These are phyloP conservation scores for Pseudorectes ferrugineus DNA, from an alignment of 2,113 vertebrate species.

Conservation along the genomic window DNA sequence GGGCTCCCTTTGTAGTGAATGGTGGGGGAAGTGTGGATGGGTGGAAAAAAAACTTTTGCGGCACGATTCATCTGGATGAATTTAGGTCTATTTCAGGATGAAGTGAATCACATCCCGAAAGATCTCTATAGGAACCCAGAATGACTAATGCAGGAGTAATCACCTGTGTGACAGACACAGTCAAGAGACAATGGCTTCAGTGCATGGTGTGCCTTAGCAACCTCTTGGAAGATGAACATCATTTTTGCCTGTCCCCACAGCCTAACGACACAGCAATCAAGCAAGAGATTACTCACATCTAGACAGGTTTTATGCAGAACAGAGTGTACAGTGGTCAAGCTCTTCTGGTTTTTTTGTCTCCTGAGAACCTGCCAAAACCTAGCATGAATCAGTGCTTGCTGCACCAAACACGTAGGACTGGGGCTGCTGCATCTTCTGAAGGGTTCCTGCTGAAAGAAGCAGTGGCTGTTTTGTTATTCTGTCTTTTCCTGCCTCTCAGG, in stretches of 20 bases:
- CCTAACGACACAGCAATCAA: background rate
- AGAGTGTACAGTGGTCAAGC: background rate
- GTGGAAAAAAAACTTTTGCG: background rate
- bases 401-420: accelerated
- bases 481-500: background rate
- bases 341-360: background rate
- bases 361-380: background rate
- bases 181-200: background rate
- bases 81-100: background rate
- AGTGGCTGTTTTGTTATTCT: background rate
- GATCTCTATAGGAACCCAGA: background rate
- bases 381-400: background rate
- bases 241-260: background rate
- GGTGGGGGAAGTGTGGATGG: accelerated
- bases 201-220: accelerated
- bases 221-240: background rate
- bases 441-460: background rate
- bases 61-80: background rate
- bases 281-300: background rate
- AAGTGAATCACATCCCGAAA: background rate
- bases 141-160: background rate
- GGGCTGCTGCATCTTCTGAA: background rate
- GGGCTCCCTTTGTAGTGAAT: background rate
- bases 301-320: background rate
- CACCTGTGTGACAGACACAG: background rate